These are phyloP conservation scores for Drosophila sechellia DNA, from an alignment of 1,140 invertebrate genomes.

Conservation along the genomic window DNA sequence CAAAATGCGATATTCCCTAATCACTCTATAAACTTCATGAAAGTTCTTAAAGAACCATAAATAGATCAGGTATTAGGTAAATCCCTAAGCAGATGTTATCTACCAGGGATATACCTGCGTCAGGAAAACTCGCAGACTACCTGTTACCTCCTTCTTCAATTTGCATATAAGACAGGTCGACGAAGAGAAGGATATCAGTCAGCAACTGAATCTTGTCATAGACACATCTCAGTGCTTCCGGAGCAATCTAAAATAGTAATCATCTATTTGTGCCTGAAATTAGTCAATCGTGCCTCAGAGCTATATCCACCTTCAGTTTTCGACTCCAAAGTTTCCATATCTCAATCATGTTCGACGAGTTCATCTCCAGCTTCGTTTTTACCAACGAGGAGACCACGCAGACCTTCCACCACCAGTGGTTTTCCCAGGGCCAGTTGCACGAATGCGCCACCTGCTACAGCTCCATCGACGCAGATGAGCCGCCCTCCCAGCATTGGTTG, in stretches of 20 bases:
- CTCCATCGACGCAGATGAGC: conserved; percentile 62
- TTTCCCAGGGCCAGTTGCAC: conserved; percentile 47
- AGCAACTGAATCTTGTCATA: conserved; percentile 24
- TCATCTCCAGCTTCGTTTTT: conserved; percentile 60
- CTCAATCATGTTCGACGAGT: conserved; percentile 44
- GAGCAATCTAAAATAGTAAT: not conserved
- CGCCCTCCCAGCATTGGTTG: conserved; percentile 66
- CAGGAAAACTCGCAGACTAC: conserved; percentile 14
- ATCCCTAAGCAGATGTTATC: conserved; percentile 35
- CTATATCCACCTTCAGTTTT: not conserved
- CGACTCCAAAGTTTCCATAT: not conserved
- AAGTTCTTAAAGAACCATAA: conserved; percentile 3
- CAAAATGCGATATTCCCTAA: not conserved
- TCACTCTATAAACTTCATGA: not conserved
- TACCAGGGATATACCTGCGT: conserved; percentile 11
- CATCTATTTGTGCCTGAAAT: not conserved
- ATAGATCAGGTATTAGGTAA: conserved; percentile 12
- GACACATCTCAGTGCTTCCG: conserved; percentile 24
- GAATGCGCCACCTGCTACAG: conserved; percentile 63
- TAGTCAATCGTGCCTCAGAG: not conserved
- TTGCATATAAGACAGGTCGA: conserved; percentile 27
- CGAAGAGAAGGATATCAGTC: conserved; percentile 34
- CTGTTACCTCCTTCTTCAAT: not conserved
- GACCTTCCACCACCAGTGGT: conserved; percentile 58
- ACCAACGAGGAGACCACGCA: conserved; percentile 36